Percentiles rank a stretch among this genome's conserved stretches.
These are phyloP conservation scores for Ibycter americanus DNA, from an alignment of 2,797 vertebrate genomes.

Conservation along the genomic window DNA sequence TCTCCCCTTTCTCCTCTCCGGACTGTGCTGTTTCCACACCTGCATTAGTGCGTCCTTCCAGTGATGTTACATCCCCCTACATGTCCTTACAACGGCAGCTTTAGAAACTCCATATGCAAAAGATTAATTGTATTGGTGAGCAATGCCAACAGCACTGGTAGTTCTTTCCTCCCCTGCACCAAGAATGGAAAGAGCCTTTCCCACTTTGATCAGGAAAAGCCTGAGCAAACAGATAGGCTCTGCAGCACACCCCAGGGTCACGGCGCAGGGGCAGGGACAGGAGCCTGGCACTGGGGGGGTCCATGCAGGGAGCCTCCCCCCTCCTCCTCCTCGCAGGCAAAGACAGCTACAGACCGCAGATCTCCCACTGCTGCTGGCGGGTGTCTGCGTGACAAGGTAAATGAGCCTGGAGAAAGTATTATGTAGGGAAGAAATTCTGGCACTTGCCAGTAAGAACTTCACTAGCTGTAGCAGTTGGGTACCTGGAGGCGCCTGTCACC, in stretches of 20 bases:
- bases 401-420: neutral
- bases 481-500: neutral
- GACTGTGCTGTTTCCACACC: neutral
- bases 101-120: neutral
- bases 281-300: neutral
- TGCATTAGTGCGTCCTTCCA: neutral
- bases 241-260: neutral
- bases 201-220: neutral
- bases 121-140: neutral
- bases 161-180: neutral
- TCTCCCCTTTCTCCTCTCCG: neutral
- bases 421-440: neutral
- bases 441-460: neutral
- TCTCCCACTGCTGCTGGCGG: rapidly evolving
- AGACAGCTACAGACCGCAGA: neutral
- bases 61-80: rapidly evolving
- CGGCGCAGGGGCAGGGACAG: neutral
- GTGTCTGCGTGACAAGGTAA: neutral
- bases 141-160: rapidly evolving
- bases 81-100: neutral
- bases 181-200: neutral
- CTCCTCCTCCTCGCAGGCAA: neutral
- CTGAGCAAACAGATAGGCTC: neutral
- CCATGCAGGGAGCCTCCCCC: neutral
- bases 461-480: neutral